phyloP scores from a whole-genome alignment of 2,888 invertebrate genomes.

The Drosophila kokeensis region DNA sequence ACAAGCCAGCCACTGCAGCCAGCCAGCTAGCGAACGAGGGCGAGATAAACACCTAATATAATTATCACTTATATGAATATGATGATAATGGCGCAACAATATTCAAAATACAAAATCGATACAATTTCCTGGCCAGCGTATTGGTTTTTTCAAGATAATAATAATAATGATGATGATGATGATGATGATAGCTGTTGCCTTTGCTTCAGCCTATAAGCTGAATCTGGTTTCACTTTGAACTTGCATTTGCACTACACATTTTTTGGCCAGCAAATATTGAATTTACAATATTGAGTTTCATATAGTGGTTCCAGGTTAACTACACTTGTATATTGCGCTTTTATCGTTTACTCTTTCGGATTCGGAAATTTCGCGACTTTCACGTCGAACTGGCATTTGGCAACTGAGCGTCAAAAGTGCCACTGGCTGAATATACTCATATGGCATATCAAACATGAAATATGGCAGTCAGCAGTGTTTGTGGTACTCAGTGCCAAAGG shows the following conservation, averaged over 20 bases:
- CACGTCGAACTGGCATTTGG: constrained; percentile 63
- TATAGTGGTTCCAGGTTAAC: background rate
- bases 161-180: constrained; percentile 4
- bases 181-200: background rate
- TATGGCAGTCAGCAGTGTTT: constrained; percentile 35
- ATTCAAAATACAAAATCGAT: constrained; percentile 79
- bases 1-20: constrained; percentile 31
- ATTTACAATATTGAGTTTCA: constrained; percentile 1
- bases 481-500: constrained; percentile 8
- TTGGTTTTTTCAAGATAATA: constrained; percentile 9
- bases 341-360: constrained; percentile 21
- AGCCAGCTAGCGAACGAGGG: constrained; percentile 20
- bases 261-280: constrained; percentile 21
- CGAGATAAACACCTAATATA: constrained; percentile 71
- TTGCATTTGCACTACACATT: background rate
- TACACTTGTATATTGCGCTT: constrained; percentile 25
- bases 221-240: constrained; percentile 9
- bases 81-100: constrained; percentile 78
- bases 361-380: constrained; percentile 59
- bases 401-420: constrained; percentile 65
- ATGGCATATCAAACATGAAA: constrained; percentile 29
- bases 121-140: constrained; percentile 45
- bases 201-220: background rate
- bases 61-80: constrained; percentile 79
- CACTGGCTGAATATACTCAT: constrained; percentile 30